Conservation (phyloP, 2,113 vertebrate species). For the Pholis gunnellus region DNA sequence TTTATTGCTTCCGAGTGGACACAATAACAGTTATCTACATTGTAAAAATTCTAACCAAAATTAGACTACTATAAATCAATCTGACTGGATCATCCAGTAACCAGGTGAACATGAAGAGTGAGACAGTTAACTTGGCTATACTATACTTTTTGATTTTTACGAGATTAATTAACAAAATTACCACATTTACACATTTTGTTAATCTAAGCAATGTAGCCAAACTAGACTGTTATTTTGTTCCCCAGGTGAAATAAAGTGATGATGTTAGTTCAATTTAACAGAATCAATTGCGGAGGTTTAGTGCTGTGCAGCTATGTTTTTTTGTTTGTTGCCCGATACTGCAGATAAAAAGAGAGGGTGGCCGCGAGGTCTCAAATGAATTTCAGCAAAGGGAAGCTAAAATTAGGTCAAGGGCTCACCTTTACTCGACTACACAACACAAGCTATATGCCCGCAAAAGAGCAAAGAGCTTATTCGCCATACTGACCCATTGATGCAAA, state of each 20-base stretch:
- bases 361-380: neutral
- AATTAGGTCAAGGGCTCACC: neutral
- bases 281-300: neutral
- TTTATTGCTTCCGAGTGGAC: neutral
- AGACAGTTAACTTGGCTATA: neutral
- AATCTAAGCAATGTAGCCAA: neutral
- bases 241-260: neutral
- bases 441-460: no score
- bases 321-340: neutral
- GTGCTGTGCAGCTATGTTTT: neutral
- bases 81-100: no score
- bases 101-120: neutral
- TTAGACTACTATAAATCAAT: neutral
- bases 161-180: neutral
- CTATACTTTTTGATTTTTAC: neutral
- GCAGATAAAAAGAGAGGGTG: neutral
- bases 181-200: neutral
- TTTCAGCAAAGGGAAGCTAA: neutral
- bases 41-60: neutral
- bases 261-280: neutral
- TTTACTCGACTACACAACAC: neutral
- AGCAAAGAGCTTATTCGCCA: neutral
- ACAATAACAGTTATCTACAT: neutral
- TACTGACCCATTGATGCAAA: neutral
- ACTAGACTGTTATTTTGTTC: neutral